A percentile compares a stretch with the other conserved stretches of the same genome.
These are phyloP conservation scores for Cheirogaleus major DNA, from an alignment of 2,797 vertebrate genomes.

Conservation along the genomic window DNA sequence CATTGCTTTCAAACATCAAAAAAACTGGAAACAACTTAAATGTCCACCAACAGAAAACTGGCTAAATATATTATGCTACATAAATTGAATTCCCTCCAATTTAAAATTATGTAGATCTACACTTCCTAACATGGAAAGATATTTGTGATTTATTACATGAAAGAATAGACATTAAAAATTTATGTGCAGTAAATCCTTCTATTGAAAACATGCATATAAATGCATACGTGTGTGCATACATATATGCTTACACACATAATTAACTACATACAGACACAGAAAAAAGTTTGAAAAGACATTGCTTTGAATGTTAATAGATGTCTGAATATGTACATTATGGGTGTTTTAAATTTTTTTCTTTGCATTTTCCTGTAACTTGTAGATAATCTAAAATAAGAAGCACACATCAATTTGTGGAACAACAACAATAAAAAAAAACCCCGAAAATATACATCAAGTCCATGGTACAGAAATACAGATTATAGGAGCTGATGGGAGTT, in stretches of 20 bases:
- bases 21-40: not conserved
- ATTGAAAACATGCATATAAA: not conserved
- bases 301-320: slow-evolving; percentile 25
- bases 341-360: not conserved
- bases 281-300: slow-evolving; percentile 31
- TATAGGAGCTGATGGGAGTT: not conserved
- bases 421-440: not conserved
- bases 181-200: not conserved
- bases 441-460: not conserved
- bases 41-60: not conserved
- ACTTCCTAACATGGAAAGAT: not conserved
- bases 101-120: not conserved
- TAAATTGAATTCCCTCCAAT: not conserved
- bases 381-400: not conserved
- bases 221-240: not conserved
- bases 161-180: not conserved
- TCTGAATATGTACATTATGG: not conserved
- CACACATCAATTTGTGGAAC: not conserved
- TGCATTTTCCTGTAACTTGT: not conserved
- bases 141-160: not conserved
- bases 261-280: not conserved
- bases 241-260: not conserved
- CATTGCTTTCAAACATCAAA: not conserved
- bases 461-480: not conserved
- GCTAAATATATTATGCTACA: not conserved